Percentiles rank a stretch among this genome's conserved stretches.
Conservation (phyloP, 2,113 vertebrate species). For the Solenodon paradoxus region DNA sequence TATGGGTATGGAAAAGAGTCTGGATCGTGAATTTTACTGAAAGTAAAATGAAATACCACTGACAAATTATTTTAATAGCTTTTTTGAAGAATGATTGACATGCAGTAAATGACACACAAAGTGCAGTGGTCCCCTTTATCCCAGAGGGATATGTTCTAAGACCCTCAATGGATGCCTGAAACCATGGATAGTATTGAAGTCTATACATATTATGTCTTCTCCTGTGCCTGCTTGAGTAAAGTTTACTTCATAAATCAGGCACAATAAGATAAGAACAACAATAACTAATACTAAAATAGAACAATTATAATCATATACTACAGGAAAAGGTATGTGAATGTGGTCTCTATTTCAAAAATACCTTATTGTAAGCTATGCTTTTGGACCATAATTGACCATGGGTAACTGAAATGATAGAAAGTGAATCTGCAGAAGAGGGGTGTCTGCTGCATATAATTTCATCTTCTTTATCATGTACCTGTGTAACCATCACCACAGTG, state of each 20-base stretch:
- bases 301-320: neutral
- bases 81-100: neutral
- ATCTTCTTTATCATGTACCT: neutral
- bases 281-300: neutral
- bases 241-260: neutral
- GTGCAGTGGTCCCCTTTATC: neutral
- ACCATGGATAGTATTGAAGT: no score
- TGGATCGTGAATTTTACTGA: neutral
- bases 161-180: no score
- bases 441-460: neutral
- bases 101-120: no score
- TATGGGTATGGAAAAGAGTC: neutral
- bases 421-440: no score
- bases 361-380: neutral
- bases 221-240: neutral
- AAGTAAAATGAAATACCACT: neutral
- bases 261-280: neutral
- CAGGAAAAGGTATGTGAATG: neutral
- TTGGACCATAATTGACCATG: neutral
- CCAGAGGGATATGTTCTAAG: neutral
- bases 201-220: no score
- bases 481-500: neutral
- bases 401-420: neutral
- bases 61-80: neutral
- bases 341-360: neutral